phyloP scores from a whole-genome alignment of 2,888 invertebrate species.

The Crepidodera aurea region DNA sequence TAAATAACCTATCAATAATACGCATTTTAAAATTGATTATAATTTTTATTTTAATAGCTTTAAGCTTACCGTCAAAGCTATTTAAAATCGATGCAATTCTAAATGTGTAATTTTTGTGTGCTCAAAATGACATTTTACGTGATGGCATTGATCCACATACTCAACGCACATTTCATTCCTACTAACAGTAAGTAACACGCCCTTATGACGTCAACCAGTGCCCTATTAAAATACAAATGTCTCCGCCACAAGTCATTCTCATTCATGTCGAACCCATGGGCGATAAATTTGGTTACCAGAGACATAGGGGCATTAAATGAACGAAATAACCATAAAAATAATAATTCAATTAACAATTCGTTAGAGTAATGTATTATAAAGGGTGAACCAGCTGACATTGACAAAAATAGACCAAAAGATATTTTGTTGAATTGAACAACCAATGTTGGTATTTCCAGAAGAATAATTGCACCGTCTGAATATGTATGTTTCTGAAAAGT shows the following conservation, averaged over 20 bases:
- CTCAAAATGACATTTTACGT: too few relatives aligned
- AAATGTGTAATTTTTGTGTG: too few relatives aligned
- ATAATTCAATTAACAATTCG: slow-evolving; percentile 33
- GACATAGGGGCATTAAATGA: slow-evolving; percentile 32
- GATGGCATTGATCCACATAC: neutral
- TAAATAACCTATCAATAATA: too few relatives aligned
- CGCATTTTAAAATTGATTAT: too few relatives aligned
- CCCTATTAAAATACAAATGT: slow-evolving; percentile 31
- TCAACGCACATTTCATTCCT: neutral
- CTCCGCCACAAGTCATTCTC: slow-evolving; percentile 28
- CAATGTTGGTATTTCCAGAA: too few relatives aligned
- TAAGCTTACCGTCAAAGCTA: too few relatives aligned
- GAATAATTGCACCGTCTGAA: too few relatives aligned
- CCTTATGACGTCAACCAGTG: slow-evolving; percentile 30
- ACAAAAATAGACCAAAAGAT: neutral
- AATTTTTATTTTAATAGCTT: too few relatives aligned
- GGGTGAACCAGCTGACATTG: slow-evolving; percentile 24
- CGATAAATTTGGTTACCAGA: slow-evolving; percentile 31
- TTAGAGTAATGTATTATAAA: slow-evolving; percentile 25
- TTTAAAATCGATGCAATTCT: too few relatives aligned
- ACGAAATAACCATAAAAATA: slow-evolving; percentile 28
- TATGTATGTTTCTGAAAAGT: too few relatives aligned
- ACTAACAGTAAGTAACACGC: neutral
- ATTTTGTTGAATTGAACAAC: too few relatives aligned
- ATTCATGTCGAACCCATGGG: slow-evolving; percentile 30